Conservation (phyloP, 92 coral and sea anemone species). For the Epizoanthus scotinus region DNA sequence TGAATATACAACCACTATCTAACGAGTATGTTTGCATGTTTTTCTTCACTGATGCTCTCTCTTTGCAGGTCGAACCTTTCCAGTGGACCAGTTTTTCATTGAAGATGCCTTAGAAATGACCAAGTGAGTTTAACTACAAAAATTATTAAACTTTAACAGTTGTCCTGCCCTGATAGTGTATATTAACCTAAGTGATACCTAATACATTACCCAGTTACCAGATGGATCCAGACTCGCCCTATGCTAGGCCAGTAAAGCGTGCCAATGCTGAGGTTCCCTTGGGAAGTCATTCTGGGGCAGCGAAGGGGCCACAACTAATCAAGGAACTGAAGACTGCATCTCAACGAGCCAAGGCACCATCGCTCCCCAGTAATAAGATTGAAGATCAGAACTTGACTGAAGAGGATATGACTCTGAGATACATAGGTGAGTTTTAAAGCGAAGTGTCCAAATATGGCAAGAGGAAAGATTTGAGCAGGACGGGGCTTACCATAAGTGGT, state of each 20-base stretch:
- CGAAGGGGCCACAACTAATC: slow-evolving; percentile 53
- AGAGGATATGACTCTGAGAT: slow-evolving; percentile 74
- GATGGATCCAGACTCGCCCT: slow-evolving; percentile 75
- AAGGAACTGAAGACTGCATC: slow-evolving; percentile 54
- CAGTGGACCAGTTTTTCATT: slow-evolving; percentile 74
- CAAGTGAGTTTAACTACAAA: slow-evolving; percentile 32
- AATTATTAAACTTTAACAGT: not conserved
- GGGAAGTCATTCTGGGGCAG: slow-evolving; percentile 38
- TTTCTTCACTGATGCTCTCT: not conserved
- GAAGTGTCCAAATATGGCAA: not conserved
- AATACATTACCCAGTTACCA: slow-evolving; percentile 54
- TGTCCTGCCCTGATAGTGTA: too few relatives aligned
- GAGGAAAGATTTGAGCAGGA: not conserved
- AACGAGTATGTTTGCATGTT: not conserved
- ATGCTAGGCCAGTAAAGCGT: slow-evolving; percentile 73
- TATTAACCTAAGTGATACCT: not conserved
- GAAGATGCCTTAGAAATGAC: slow-evolving; percentile 85
- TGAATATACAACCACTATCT: not conserved
- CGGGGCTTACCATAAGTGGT: too few relatives aligned
- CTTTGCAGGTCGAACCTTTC: slow-evolving; percentile 83
- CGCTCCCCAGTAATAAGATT: slow-evolving; percentile 48
- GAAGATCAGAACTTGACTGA: slow-evolving; percentile 77
- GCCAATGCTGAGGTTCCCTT: slow-evolving; percentile 52
- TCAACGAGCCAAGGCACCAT: slow-evolving; percentile 24
- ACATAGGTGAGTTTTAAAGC: slow-evolving; percentile 41